Base-by-base conservation (phyloP, 53 echinoderm and acorn worm genomes). In the Apostichopus leukothele region DNA sequence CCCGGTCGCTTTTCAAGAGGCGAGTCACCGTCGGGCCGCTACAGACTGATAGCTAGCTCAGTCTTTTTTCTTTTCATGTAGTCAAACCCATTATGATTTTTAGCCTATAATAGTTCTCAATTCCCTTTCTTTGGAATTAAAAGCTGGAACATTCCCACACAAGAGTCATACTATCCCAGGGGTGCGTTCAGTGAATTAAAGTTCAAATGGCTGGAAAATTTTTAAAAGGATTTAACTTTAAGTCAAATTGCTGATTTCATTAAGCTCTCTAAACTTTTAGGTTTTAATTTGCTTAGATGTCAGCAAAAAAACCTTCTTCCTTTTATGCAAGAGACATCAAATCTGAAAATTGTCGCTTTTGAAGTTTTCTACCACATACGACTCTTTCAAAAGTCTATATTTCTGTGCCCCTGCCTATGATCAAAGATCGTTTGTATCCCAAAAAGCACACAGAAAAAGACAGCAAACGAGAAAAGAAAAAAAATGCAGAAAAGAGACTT, bases 151-250 rank as follows among this genome's bases (percentile, higher is more conserved):
- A 63, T 79, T 51, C 79, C 79, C 79, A 54, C 79, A 79, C 55
- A 79, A 53, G 79, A 79, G 53, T 79, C 79, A 79, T 50, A 51
- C n/a, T 39, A 79, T 79, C 79, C 79, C 79, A 52, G 79, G 79
- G 79, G 79, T 79, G 19, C 39, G 51, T 79, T 79, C 51, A 53
- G n/a, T 53, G 79, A 79, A 79, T 79, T 27, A 52, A 51, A 79
- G 79, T 79, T 79, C 79, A 79, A 79, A 79, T 79, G 79, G 79
- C 79, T 79, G 79, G 79, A 79, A 79, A 79, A 79, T 79, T 79
- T 51, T 79, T 79, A 79, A 79, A 79, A 79, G 79, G 79, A 79
- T 79, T 53, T 53, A 39, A 39, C 18, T 19, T 18, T 53, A 79
- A 79, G 79, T 79, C 79, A 79, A 79, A 79, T 79, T 79, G 79